phyloP scores from a whole-genome alignment of 2,797 vertebrate species.

The Poecilia picta region DNA sequence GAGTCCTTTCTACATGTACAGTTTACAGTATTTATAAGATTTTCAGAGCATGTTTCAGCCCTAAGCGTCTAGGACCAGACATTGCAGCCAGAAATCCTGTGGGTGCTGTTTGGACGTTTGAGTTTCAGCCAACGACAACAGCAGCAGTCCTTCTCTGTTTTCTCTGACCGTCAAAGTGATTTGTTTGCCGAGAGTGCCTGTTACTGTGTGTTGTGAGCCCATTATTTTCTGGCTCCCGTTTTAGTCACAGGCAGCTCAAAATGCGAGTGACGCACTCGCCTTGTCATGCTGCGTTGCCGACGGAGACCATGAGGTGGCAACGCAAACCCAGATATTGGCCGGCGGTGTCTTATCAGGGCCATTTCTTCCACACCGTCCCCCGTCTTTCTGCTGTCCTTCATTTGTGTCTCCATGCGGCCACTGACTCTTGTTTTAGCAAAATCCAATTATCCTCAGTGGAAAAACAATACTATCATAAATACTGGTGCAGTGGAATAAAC shows the following conservation, averaged over 20 bases:
- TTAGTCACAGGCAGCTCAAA: slow-evolving; percentile 39
- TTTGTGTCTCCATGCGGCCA: background rate
- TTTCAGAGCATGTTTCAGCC: slow-evolving; percentile 11
- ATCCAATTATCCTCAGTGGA: slow-evolving; percentile 6
- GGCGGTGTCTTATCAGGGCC: background rate
- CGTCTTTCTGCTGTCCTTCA: background rate
- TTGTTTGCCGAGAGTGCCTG: slow-evolving; percentile 18
- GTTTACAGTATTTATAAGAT: background rate
- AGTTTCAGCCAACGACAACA: slow-evolving; percentile 21
- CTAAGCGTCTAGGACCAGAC: slow-evolving; percentile 3
- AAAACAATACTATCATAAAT: slow-evolving; percentile 9
- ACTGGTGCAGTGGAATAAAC: background rate
- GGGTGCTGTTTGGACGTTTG: slow-evolving; percentile 8
- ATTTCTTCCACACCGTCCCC: background rate
- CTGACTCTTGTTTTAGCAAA: slow-evolving; percentile 9
- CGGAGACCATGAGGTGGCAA: slow-evolving; percentile 64
- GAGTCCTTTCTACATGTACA: background rate
- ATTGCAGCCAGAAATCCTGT: background rate
- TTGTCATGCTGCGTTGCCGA: slow-evolving; percentile 45
- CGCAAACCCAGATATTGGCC: slow-evolving; percentile 57
- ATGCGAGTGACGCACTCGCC: slow-evolving; percentile 23
- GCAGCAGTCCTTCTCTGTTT: slow-evolving; percentile 8
- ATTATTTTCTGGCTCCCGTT: slow-evolving; percentile 52
- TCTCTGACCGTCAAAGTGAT: slow-evolving; percentile 25
- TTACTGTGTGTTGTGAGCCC: slow-evolving; percentile 30